These are phyloP conservation scores for Ectropis grisescens DNA, from an alignment of 1,140 invertebrate species.

Conservation along the genomic window DNA sequence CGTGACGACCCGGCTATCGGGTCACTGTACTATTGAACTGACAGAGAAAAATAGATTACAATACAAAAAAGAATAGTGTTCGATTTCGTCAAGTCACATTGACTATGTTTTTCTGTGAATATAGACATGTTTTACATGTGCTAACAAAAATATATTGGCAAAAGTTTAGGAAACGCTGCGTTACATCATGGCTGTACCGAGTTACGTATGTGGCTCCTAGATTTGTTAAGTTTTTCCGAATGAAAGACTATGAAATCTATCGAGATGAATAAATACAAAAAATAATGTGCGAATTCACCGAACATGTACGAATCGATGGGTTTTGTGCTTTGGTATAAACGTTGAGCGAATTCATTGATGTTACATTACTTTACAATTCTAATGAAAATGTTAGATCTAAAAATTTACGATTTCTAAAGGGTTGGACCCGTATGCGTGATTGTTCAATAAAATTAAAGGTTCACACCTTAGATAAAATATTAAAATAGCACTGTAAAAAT, in stretches of 20 bases:
- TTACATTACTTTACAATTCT: conserved; percentile 60
- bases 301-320: conserved; percentile 63
- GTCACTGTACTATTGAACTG: no score
- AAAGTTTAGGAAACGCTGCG: no score
- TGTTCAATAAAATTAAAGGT: conserved; percentile 42
- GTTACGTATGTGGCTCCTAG: conserved; percentile 33
- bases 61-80: no score
- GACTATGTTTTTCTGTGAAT: no score
- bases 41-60: no score
- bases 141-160: no score
- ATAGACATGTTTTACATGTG: no score
- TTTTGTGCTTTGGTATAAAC: conserved; percentile 69
- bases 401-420: conserved; percentile 60
- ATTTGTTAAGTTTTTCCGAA: conserved; percentile 59
- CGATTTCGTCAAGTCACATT: no score
- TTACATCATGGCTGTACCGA: no score
- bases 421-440: conserved; percentile 67
- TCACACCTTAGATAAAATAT: conserved; percentile 20
- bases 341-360: conserved; percentile 62
- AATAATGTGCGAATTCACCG: conserved; percentile 49
- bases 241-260: conserved; percentile 68
- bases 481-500: conserved; percentile 49
- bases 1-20: no score
- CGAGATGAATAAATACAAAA: no score
- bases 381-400: conserved; percentile 62